Base-by-base conservation (phyloP, 2,113 vertebrate genomes). In the Taxidea taxus region DNA sequence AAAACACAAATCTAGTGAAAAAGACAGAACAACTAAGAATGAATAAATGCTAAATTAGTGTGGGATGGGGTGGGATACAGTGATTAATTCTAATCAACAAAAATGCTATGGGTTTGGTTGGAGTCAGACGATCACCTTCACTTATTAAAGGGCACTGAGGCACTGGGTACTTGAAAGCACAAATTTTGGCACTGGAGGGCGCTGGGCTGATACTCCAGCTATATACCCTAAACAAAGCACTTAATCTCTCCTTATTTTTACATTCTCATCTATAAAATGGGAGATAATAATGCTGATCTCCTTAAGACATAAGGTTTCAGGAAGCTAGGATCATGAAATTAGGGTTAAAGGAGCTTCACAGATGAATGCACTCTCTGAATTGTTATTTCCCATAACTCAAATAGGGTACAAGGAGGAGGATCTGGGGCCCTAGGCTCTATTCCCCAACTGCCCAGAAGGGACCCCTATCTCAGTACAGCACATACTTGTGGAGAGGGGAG, bases 1-100 rank as follows among this genome's bases (percentile, higher is more conserved):
- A 91, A 96, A 94, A 78, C 39, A 91, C 31, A 85, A 77, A 84
- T 21, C 27, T 37, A 81, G 18, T 60, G 31, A 97, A 88, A 88
- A 92, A 75, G n/a, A 91, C 0, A 3, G 34, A 95, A 77, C 39
- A 20, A 83, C 34, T 18, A 85, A 62, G 44, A 82, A 94, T 64
- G 31, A 94, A 60, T 58, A 84, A 78, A 82, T n/a, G 68, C 37
- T 58, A 64, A 88, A 16, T 3, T 42, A 49, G 7, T 49, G 9
- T 47, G 29, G 66, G n/a, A 87, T 6, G 10, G 70, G 16, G 66
- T 39, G 21, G 83, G n/a, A 87, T 13, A 56, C n/a, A 58, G 4
- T 80, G 44, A 18, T 49, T 96, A 49, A 86, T 82, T 82, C 29
- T 51, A 77, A 25, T 9, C 44, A 81, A 91, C 9, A 16, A 54